Percentiles rank a stretch among this genome's conserved stretches.
Conservation (phyloP, 64 coral and sea anemone species). For the Stichodactyla helianthus region DNA sequence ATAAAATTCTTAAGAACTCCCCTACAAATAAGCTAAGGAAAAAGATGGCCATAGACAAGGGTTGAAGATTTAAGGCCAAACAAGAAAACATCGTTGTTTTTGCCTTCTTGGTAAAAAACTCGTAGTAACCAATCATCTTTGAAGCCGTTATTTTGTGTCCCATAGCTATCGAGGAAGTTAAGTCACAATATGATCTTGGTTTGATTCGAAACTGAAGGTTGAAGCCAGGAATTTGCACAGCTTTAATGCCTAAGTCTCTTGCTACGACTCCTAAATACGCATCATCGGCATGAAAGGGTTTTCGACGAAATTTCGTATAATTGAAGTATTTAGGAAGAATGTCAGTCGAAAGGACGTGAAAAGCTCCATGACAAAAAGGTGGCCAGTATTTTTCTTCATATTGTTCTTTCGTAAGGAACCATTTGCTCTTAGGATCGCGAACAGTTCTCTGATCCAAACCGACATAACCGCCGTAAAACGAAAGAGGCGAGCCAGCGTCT, state of each 20-base stretch:
- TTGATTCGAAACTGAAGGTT: neutral
- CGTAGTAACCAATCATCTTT: neutral
- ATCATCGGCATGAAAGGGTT: neutral
- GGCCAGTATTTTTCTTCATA: neutral
- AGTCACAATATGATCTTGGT: neutral
- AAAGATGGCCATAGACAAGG: no score
- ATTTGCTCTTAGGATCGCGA: constrained; percentile 3
- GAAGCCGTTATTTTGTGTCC: neutral
- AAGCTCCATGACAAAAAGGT: constrained; percentile 13
- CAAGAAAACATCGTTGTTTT: no score
- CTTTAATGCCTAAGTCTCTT: neutral
- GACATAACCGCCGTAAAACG: constrained; percentile 19
- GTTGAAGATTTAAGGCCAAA: no score
- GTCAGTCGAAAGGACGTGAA: constrained; percentile 13
- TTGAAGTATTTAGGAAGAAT: constrained; percentile 1
- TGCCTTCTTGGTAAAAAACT: neutral
- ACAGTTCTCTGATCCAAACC: neutral
- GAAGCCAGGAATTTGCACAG: neutral
- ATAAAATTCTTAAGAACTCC: no score
- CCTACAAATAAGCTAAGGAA: no score
- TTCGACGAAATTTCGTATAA: neutral
- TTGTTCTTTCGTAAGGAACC: neutral
- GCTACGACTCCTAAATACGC: constrained; percentile 10
- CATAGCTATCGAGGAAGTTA: neutral
- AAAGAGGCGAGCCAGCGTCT: neutral